Evolutionary conservation across 1,140 invertebrate species (phyloP), one percentile per base, ranked within the genome.

Genomic region (Drosophila sturtevanti): DNA sequence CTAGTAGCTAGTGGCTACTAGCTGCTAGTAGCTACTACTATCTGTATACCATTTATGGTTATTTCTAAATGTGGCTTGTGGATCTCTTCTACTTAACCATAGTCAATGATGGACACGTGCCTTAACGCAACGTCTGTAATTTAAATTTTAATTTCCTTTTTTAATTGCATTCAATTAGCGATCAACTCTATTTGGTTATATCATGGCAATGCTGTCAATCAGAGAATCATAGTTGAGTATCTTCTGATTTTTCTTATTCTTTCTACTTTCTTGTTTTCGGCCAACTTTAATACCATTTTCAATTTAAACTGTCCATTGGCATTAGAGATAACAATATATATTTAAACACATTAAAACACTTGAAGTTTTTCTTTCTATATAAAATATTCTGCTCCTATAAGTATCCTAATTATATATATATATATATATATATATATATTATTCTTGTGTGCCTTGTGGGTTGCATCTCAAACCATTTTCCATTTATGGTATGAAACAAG

Each of bases 101-200:
- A 14, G n/a, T 34, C 14, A 16, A 48, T 61, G 70, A 73, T 77
- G 71, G 75, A 77, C 75, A 77, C 75, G 75, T 77, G 75, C 75
- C 75, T 66, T 27, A 72, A 44, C 66, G 69, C 58, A 60, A 64
- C 1, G 51, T 65, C 71, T 74, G 58, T 74, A 74, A 77, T 77
- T 74, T 74, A 74, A 77, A 77, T 77, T 74, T 77, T 63, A 74
- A 77, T 74, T 77, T 65, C 75, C 75, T 77, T 77, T 66, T 74
- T 70, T 77, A 77, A 77, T 77, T 77, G 66, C 75, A 70, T 77
- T 77, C 75, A 77, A 77, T 77, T 77, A 77, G 75, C 59, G 71
- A 70, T 12, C 27, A 22, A 62, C 71, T 74, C 62, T 52, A 74
- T 77, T 73, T 77, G 71, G 70, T 24, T 27, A 9, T 24, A 60